Conservation (phyloP, 2,113 vertebrate species). For the Miniopterus natalensis region DNA sequence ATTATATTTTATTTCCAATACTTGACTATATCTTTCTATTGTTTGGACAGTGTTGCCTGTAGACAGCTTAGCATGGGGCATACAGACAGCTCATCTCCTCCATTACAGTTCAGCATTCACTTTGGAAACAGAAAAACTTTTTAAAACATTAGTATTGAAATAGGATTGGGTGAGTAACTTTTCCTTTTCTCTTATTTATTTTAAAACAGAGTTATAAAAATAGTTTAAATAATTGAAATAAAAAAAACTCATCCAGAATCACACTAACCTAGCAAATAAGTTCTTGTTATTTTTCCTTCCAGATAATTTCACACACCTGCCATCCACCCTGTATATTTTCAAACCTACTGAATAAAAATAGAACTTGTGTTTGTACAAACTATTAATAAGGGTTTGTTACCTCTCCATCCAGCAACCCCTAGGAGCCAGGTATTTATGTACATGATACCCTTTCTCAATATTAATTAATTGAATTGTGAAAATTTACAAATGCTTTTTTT, state of each 20-base stretch:
- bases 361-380: not conserved
- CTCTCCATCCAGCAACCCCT: not conserved
- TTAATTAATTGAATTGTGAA: not conserved
- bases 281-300: not conserved
- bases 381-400: not conserved
- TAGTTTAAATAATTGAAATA: conserved; percentile 9
- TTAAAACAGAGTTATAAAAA: not conserved
- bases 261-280: not conserved
- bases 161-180: not conserved
- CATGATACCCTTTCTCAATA: not conserved
- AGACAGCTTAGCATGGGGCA: not conserved
- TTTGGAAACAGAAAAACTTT: not conserved
- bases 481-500: not conserved
- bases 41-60: not conserved
- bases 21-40: not conserved
- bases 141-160: not conserved
- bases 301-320: not conserved
- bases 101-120: not conserved
- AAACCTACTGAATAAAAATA: not conserved
- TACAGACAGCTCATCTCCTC: not conserved
- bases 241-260: not conserved
- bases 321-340: not conserved
- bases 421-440: not conserved
- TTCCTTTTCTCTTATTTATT: conserved; percentile 10
- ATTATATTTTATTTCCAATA: conserved; percentile 24